Percentiles rank a stretch among this genome's conserved stretches.
phyloP scores from a whole-genome alignment of 2,113 vertebrate species.

The Tyrannus savana region DNA sequence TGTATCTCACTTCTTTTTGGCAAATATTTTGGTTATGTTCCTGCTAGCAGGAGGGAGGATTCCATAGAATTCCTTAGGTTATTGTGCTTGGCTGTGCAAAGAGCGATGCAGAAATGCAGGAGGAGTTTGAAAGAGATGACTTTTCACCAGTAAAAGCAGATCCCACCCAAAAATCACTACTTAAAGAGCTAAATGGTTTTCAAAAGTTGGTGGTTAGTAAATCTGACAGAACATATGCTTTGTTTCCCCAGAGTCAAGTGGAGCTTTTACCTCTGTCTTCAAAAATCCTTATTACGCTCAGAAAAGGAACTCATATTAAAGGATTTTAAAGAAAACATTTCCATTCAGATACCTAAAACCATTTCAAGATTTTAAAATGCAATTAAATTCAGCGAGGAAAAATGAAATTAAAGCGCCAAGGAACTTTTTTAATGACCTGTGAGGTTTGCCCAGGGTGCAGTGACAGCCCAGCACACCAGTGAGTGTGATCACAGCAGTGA shows the following conservation, averaged over 20 bases:
- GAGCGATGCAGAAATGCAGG: not conserved
- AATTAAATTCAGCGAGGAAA: not conserved
- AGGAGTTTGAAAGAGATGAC: not conserved
- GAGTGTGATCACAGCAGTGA: not conserved
- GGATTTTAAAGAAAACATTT: not conserved
- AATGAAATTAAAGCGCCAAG: not conserved
- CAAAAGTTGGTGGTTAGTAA: not conserved
- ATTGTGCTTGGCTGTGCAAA: not conserved
- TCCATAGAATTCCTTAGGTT: not conserved
- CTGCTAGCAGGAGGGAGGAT: not conserved
- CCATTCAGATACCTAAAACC: fast-evolving
- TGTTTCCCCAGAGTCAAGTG: not conserved
- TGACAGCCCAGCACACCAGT: fast-evolving
- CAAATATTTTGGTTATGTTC: not conserved
- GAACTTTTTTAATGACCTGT: not conserved
- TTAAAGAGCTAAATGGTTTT: not conserved
- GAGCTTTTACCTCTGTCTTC: not conserved
- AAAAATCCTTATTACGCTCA: not conserved
- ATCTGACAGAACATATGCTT: not conserved
- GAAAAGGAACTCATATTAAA: not conserved
- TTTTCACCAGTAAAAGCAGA: slow-evolving; percentile 14
- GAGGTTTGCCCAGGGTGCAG: not conserved
- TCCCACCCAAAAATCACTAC: not conserved
- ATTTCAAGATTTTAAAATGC: not conserved
- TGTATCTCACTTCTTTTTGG: not conserved